Evolutionary conservation across 2,888 invertebrate genomes (phyloP).

Genomic region (Chydorus sphaericus): DNA sequence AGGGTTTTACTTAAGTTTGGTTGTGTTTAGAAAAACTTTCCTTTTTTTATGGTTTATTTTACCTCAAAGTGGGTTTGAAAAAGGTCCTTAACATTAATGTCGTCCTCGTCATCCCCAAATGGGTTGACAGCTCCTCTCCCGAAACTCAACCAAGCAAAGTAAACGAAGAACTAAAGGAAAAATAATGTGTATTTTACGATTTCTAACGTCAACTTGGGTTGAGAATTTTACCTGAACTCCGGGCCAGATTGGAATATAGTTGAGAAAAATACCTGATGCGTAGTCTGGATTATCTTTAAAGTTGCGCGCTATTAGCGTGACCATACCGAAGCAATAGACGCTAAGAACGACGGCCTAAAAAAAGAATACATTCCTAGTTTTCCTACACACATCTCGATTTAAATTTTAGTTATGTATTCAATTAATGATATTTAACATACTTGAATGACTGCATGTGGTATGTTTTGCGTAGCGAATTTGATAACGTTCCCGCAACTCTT

Average conservation of each 20-base stretch:
- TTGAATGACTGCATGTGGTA: not conserved
- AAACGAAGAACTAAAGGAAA: not conserved
- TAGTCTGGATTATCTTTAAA: too few species aligned
- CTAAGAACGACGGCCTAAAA: not conserved
- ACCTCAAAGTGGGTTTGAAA: not conserved
- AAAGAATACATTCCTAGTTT: too few species aligned
- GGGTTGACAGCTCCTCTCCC: not conserved
- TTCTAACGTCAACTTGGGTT: too few species aligned
- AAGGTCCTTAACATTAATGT: not conserved
- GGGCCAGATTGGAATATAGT: too few species aligned
- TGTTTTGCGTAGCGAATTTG: not conserved
- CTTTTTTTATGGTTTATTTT: not conserved
- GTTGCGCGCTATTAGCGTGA: not conserved
- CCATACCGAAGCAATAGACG: not conserved
- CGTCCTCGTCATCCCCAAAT: slow-evolving; percentile 2
- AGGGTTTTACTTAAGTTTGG: not conserved
- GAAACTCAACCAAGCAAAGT: not conserved
- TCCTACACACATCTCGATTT: too few species aligned
- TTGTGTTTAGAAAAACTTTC: not conserved
- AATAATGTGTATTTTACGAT: not conserved
- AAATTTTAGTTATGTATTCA: not conserved
- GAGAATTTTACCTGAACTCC: too few species aligned
- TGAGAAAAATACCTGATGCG: too few species aligned
- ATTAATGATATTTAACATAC: not conserved
- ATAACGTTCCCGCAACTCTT: not conserved